These are phyloP conservation scores for Microcebus lehilahytsara DNA, from an alignment of 2,113 vertebrate species.

Conservation along the genomic window DNA sequence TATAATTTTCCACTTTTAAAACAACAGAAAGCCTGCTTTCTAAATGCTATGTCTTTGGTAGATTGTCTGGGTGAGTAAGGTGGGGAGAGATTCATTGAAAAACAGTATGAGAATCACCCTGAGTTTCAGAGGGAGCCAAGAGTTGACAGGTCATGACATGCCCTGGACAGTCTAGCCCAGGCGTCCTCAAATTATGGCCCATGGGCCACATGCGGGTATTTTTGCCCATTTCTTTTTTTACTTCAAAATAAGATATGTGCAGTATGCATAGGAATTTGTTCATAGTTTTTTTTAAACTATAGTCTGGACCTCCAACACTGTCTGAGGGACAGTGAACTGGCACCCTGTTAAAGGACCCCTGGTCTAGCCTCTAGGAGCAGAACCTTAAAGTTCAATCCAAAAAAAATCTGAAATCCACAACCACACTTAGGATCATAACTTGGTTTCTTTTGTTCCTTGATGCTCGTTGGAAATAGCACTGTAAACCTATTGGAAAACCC, in stretches of 20 bases:
- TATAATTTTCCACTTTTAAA: background rate
- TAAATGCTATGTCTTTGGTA: background rate
- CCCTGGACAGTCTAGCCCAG: accelerated
- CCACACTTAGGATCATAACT: background rate
- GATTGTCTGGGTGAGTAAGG: accelerated
- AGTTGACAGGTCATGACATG: too few relatives aligned
- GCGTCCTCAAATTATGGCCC: too few relatives aligned
- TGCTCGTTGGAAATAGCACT: background rate
- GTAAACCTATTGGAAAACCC: background rate
- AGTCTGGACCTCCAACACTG: too few relatives aligned
- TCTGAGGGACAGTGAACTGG: too few relatives aligned
- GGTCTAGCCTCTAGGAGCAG: accelerated
- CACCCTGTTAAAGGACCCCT: too few relatives aligned
- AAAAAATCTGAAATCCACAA: background rate
- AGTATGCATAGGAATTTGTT: too few relatives aligned
- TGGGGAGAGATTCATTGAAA: accelerated
- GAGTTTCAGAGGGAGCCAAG: background rate
- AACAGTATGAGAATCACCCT: accelerated
- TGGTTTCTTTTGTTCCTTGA: background rate
- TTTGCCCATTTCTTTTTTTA: too few relatives aligned
- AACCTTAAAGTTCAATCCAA: too few relatives aligned
- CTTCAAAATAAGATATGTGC: too few relatives aligned
- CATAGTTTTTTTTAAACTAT: too few relatives aligned
- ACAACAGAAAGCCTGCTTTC: background rate
- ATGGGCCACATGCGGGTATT: too few relatives aligned